Base-by-base conservation (phyloP, 1,140 invertebrate genomes). In the Eufriesea mexicana region DNA sequence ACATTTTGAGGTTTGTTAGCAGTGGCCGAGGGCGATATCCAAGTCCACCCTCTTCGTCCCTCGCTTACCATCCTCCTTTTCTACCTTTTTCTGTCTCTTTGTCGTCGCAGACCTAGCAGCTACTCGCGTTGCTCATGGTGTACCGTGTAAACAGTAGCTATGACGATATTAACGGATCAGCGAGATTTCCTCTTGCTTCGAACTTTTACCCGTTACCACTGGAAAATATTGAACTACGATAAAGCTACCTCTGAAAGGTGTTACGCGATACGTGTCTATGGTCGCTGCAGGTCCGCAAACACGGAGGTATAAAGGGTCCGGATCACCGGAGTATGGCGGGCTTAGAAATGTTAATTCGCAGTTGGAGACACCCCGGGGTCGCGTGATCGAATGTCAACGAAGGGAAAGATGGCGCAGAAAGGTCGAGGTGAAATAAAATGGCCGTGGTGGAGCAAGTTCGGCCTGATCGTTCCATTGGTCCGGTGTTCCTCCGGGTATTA, bases 401-500 rank as follows among this genome's bases (percentile, higher is more conserved):
- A n/a, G 51, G 59, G 42, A 80, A 66, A 59, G 73, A 18, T 72
- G 42, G 10, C 57, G 28, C 18, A 20, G 64, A 71, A 18, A 25
- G 16, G n/a, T n/a, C n/a, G n/a, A n/a, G n/a, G 42, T 12, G 28
- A 64, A 28, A 71, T 47, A 66, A 54, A 54, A 64, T 49, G 62
- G 66, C 16, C 68, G 71, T 74, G 59, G 61, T 51, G 35, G 73
- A 54, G 70, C 62, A 62, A 82, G 64, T 72, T 54, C 59, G 42
- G n/a, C n/a, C n/a, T n/a, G n/a, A n/a, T 51, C 61, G 73, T 88
- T 88, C 84, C 86, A 88, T 86, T 93, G 92, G 91, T 91, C 92
- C 92, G 89, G 89, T 92, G 90, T 93, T 92, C 91, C 90, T 90
- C 81, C 79, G 81, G 87, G 90, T 92, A 92, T 93, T 91, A 92